Percentiles rank a stretch among this genome's conserved stretches.
Conservation (phyloP, 1,140 invertebrate species). For the Hylaeus anthracinus region DNA sequence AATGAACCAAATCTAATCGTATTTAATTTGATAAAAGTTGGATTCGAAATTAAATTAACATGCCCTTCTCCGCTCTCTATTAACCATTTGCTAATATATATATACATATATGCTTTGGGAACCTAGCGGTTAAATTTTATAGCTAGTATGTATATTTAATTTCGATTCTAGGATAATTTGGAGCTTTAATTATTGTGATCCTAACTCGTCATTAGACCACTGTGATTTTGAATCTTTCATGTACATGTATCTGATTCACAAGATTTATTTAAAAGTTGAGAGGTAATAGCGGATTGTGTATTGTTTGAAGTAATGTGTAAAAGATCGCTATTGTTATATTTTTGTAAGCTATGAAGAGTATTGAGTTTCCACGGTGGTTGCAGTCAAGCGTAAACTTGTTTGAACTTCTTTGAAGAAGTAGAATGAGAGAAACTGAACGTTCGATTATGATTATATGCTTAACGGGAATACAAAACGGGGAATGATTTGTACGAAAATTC, state of each 20-base stretch:
- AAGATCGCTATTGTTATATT: constrained; percentile 36
- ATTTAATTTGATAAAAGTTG: neutral
- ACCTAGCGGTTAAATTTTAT: neutral
- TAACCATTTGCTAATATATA: neutral
- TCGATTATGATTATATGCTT: neutral
- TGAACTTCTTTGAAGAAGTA: neutral
- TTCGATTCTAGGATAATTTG: neutral
- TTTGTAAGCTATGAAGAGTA: constrained; percentile 17
- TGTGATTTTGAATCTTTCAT: constrained; percentile 6
- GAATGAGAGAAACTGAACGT: neutral
- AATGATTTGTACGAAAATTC: constrained; percentile 6
- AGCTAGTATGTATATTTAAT: neutral
- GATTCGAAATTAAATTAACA: neutral
- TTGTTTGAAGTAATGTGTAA: constrained; percentile 5
- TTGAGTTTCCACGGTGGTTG: neutral
- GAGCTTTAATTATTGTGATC: neutral
- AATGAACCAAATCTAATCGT: neutral
- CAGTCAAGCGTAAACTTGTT: neutral
- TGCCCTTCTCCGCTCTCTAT: neutral
- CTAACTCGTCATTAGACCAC: neutral
- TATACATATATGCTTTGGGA: neutral
- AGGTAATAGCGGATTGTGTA: neutral
- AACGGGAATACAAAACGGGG: neutral
- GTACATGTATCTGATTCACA: neutral
- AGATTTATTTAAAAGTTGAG: neutral